A percentile compares a stretch with the other conserved stretches of the same genome.
Conservation (phyloP, 2,113 vertebrate genomes). For the Gnathonemus echidnorhynchus region DNA sequence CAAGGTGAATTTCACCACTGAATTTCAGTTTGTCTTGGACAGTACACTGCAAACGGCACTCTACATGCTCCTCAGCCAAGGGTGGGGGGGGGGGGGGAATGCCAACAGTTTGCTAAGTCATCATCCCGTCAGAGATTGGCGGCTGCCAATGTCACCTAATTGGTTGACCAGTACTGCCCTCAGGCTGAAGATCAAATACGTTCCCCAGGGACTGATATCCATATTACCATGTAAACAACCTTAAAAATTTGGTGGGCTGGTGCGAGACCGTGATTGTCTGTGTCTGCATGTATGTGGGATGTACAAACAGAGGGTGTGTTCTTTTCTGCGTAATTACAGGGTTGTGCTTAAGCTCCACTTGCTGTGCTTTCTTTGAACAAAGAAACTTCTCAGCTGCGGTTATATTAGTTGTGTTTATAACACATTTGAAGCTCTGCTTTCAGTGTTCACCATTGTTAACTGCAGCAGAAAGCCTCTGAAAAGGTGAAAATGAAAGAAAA, state of each 20-base stretch:
- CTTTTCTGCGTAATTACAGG: neutral
- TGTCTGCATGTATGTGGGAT: neutral
- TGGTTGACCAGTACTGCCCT: neutral
- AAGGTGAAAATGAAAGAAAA: neutral
- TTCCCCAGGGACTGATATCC: neutral
- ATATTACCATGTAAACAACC: neutral
- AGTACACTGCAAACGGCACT: neutral
- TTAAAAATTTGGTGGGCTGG: neutral
- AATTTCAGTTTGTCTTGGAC: neutral
- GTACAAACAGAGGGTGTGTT: neutral
- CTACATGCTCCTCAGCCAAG: neutral
- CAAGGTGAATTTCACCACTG: neutral
- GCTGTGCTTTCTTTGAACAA: neutral
- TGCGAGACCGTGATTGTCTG: neutral
- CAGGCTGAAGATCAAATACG: neutral
- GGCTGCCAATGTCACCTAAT: neutral
- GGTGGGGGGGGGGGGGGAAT: too few relatives aligned
- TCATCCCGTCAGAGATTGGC: neutral
- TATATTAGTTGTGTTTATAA: neutral
- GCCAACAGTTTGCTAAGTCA: neutral
- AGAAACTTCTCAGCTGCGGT: neutral
- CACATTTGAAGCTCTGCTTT: neutral
- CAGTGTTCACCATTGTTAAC: neutral
- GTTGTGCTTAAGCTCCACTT: neutral
- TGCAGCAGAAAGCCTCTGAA: neutral